phyloP scores from a whole-genome alignment of 2,797 vertebrate genomes.

The Muscicapa comitata region DNA sequence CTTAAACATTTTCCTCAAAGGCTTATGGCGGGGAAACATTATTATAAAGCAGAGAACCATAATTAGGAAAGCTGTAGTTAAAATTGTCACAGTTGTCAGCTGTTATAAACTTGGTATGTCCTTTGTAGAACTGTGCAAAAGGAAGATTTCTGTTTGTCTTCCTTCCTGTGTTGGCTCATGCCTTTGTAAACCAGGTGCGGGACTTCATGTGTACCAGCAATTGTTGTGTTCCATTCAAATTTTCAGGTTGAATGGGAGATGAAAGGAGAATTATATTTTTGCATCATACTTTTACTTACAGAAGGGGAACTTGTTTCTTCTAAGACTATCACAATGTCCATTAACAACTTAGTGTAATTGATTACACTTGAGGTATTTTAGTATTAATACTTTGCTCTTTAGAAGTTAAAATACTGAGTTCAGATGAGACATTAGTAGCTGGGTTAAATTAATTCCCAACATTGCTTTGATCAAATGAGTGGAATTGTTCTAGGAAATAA shows the following conservation, averaged over 20 bases:
- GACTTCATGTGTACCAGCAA: not conserved
- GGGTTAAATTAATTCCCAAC: not conserved
- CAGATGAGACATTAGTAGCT: not conserved
- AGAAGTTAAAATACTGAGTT: not conserved
- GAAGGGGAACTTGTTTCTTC: not conserved
- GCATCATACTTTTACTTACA: not conserved
- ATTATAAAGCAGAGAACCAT: not conserved
- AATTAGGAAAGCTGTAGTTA: not conserved
- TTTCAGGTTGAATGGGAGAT: not conserved
- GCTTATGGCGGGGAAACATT: not conserved
- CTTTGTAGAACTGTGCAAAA: not conserved
- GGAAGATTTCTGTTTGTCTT: not conserved
- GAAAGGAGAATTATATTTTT: not conserved
- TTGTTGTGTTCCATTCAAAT: not conserved
- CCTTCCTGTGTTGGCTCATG: not conserved
- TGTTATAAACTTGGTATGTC: not conserved
- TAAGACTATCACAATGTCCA: not conserved
- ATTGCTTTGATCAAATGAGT: not conserved
- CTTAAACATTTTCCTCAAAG: not conserved
- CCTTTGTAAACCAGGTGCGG: not conserved
- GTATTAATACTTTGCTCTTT: not conserved
- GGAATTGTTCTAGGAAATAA: not conserved
- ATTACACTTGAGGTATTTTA: not conserved
- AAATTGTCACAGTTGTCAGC: not conserved
- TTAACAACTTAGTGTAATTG: not conserved